Base-by-base conservation (phyloP, 2,797 vertebrate species). In the Amblyopsis hoosieri region DNA sequence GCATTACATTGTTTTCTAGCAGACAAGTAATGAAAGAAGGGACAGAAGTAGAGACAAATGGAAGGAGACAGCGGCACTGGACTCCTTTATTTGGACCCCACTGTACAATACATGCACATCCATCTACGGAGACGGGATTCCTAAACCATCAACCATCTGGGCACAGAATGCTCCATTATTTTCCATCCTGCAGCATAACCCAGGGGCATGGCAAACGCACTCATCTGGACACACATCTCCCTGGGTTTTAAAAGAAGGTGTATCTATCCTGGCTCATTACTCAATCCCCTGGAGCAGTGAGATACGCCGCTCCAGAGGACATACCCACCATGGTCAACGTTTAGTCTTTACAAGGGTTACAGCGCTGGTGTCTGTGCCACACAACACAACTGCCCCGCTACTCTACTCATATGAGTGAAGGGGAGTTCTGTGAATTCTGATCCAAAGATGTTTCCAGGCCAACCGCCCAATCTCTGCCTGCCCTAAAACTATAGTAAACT, bases 401-500 rank as follows among this genome's bases (percentile, higher is more conserved):
- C 67, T 66, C 62, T 57, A 14, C 58, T 69, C 58, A 70, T 60
- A 57, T 66, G 85, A 68, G 60, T 67, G 62, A 69, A 67, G 72
- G 81, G 90, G 69, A 89, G 85, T 92, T 94, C 91, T 69, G 64
- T 91, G 90, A 93, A 93, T 90, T 90, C 85, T 91, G 90, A 90
- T 90, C 14, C 13, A 91, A 91, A 93, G 92, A 92, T 88, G 90
- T 90, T 86, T 78, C 14, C 23, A 46, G 68, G 63, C 78, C 54
- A 64, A 78, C 77, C 61, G 15, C 68, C 51, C 73, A 79, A 45
- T 46, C 58, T 55, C 60, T 57, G 15, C 60, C 45, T 29, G 23
- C 3, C 23, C 3, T 4, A 29, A 29, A 29, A 29, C 23, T 29
- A 29, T 29, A 29, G 23, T 29, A 29, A 29, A 29, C 23, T 29